These are phyloP conservation scores for Oreocharis arfaki DNA, from an alignment of 2,113 vertebrate species.

Conservation along the genomic window DNA sequence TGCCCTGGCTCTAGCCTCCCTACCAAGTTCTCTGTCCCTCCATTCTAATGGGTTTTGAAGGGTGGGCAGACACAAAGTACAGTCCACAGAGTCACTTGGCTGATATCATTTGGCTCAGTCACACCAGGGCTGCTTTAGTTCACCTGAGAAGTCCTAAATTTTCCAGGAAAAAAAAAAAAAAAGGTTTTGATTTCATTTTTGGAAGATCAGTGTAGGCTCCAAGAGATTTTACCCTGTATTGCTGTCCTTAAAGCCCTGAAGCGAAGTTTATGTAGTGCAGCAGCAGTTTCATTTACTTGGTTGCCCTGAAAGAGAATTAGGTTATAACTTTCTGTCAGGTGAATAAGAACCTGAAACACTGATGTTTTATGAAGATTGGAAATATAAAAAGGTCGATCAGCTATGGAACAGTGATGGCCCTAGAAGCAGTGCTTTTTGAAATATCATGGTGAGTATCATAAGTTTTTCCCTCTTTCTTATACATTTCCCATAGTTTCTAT, in stretches of 20 bases:
- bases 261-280: neutral
- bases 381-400: neutral
- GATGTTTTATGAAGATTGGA: neutral
- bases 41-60: neutral
- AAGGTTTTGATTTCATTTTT: neutral
- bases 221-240: neutral
- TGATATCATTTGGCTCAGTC: neutral
- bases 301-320: neutral
- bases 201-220: neutral
- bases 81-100: neutral
- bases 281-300: neutral
- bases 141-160: neutral
- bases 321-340: neutral
- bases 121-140: neutral
- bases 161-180: neutral
- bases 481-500: neutral
- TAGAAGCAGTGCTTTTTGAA: neutral
- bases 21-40: neutral
- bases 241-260: neutral
- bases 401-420: neutral
- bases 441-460: rapidly evolving
- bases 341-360: neutral
- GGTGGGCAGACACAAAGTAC: neutral
- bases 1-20: neutral
- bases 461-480: neutral